phyloP scores from a whole-genome alignment of 2,888 invertebrate species.

The Strigamia crassipes region DNA sequence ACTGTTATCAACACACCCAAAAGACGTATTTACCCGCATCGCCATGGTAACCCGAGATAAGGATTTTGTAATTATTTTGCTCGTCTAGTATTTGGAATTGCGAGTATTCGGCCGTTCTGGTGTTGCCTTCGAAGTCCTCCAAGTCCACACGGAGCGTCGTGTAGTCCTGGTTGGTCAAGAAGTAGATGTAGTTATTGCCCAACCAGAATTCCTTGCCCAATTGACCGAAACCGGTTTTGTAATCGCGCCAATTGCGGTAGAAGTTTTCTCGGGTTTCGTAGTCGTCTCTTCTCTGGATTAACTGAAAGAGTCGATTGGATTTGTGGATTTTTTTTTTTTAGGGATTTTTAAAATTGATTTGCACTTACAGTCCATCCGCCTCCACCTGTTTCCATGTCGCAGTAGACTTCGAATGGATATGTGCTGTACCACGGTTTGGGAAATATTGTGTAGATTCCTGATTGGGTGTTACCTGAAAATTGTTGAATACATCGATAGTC shows the following conservation, averaged over 20 bases:
- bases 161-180: background rate
- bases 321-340: too few relatives aligned
- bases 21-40: background rate
- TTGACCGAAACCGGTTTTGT: background rate
- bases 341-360: too few relatives aligned
- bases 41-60: background rate
- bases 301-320: too few relatives aligned
- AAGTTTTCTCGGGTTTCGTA: background rate
- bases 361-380: constrained; percentile 59
- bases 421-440: constrained; percentile 62
- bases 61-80: background rate
- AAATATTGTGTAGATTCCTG: constrained; percentile 69
- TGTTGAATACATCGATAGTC: background rate
- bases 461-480: constrained; percentile 54
- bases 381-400: constrained; percentile 57
- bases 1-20: background rate
- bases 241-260: background rate
- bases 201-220: background rate
- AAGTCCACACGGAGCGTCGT: background rate
- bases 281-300: background rate
- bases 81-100: background rate
- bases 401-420: constrained; percentile 67
- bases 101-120: background rate
- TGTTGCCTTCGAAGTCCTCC: background rate
- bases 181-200: background rate